Percentiles rank a stretch among this genome's conserved stretches.
Conservation (phyloP, 2,113 vertebrate genomes). For the Piaya cayana region DNA sequence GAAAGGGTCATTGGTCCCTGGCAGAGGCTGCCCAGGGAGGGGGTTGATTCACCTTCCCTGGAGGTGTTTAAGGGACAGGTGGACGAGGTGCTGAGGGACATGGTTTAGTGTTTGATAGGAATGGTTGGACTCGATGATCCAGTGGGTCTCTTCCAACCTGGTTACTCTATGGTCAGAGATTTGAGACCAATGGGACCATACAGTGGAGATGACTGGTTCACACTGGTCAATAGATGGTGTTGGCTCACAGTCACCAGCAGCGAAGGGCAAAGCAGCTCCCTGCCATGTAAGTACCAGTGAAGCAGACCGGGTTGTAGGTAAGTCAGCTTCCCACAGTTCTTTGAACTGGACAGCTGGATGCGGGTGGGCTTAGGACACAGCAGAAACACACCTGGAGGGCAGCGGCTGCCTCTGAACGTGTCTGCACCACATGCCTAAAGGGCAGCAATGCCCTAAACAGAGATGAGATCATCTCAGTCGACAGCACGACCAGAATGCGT, state of each 20-base stretch:
- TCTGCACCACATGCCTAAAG: accelerated
- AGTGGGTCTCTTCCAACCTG: no score
- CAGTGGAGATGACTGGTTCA: neutral
- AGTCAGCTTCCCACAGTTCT: neutral
- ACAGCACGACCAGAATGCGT: accelerated
- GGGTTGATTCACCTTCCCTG: no score
- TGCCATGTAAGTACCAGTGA: neutral
- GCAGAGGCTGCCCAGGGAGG: no score
- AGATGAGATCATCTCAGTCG: accelerated
- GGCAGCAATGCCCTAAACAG: neutral
- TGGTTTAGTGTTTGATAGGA: no score
- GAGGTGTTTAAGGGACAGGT: no score
- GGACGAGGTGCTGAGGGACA: no score
- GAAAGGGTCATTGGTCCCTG: no score
- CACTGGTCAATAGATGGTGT: accelerated
- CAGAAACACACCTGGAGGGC: neutral
- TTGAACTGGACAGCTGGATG: neutral
- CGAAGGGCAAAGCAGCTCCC: neutral
- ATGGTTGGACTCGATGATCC: no score
- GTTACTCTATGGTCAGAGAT: neutral
- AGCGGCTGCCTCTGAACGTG: neutral
- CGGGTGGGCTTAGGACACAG: neutral
- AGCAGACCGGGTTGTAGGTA: neutral
- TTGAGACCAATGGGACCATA: neutral
- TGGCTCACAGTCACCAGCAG: neutral